Evolutionary conservation across 2,113 vertebrate species (phyloP), one percentile per base, ranked within the genome.

Genomic region (Silurus meridionalis): DNA sequence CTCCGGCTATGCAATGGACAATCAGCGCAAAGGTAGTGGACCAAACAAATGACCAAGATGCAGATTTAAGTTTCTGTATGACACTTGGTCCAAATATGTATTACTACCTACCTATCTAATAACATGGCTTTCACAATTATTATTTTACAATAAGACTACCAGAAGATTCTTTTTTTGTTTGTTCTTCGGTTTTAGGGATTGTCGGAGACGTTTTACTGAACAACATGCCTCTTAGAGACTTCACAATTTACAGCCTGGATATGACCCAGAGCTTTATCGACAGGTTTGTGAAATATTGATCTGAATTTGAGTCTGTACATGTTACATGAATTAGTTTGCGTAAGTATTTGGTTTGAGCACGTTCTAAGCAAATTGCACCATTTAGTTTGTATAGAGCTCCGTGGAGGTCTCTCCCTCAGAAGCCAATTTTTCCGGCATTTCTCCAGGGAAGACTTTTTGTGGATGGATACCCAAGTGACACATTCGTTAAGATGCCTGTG

Each of bases 1-100:
- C 90, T 96, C 94, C 0, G 97, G 97, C 46, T 87, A 87, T 63
- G 89, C 91, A 1, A 91, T 99, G 72, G 96, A 99, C 60, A 92
- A 95, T 19, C 97, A 99, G 89, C 96, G 94, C 85, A 99, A 98
- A 98, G 98, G 98, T 97, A 90, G 89, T 85, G 61, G 66, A 82
- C 4, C 11, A 48, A 11, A 53, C 50, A 60, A 66, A 81, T 23
- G 5, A 52, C 37, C 8, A 46, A 48, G 11, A 80, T 37, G 19
- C 37, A 37, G 37, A 37, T 50, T 50, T 19, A 60, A 4, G 25
- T 79, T 37, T 8, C 75, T 28, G 7, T 7, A 17, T 15, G 6
- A 17, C 23, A 7, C 5, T 2, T n/a, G 2, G 6, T 55, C 10
- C 37, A 8, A 74, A 19, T 37, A 8, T 52, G 1, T 67, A 28